Evolutionary conservation across 2,888 invertebrate species (phyloP).

Genomic region (Sialis lutaria): DNA sequence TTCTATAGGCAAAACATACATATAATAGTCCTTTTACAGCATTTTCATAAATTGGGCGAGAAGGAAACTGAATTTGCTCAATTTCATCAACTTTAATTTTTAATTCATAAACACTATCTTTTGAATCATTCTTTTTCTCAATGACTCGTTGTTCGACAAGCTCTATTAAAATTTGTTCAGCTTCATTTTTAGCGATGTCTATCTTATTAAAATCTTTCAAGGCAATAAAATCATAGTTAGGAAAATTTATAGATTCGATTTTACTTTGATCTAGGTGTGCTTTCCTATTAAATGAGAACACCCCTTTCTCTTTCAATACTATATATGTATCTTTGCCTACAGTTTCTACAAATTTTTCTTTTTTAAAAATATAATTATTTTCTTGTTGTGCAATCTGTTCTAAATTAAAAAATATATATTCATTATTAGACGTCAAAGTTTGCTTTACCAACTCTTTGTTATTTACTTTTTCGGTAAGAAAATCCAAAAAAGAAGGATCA

Average conservation of each 20-base stretch:
- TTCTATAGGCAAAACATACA: conserved; percentile 9
- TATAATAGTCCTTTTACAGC: conserved; percentile 6
- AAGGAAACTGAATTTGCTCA: conserved; percentile 5
- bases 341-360: conserved; percentile 2
- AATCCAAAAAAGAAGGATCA: conserved; percentile 6
- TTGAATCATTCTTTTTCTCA: conserved; percentile 3
- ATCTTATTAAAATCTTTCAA: conserved; percentile 8
- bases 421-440: neutral
- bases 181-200: conserved; percentile 6
- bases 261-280: conserved; percentile 7
- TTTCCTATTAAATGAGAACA: conserved; percentile 7
- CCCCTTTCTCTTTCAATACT: conserved; percentile 7
- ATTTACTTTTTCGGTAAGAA: conserved; percentile 3
- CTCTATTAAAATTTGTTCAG: conserved; percentile 7
- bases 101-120: conserved; percentile 6
- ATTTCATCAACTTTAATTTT: conserved; percentile 6
- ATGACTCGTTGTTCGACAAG: conserved; percentile 5
- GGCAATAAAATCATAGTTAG: conserved; percentile 9
- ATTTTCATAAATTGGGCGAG: conserved; percentile 7
- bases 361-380: conserved; percentile 3
- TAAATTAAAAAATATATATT: neutral
- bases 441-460: neutral
- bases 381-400: neutral
- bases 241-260: conserved; percentile 5
- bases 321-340: conserved; percentile 5